Base-by-base conservation (phyloP, 2,888 invertebrate species). In the Watsonalla binaria region DNA sequence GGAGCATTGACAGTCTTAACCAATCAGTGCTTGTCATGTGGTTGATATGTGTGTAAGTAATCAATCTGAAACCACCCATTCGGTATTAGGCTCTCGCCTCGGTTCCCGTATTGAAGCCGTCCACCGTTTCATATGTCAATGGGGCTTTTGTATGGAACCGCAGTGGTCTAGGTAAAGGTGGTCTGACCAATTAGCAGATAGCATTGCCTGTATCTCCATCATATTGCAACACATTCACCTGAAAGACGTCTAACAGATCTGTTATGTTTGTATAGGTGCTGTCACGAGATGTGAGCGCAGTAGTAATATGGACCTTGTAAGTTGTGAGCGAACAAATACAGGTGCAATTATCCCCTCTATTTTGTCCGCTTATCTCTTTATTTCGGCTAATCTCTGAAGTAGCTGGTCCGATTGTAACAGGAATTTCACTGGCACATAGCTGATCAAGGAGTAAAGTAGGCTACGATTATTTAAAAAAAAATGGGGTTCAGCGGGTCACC, bases 111-210 rank as follows among this genome's bases (percentile, higher is more conserved):
- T 75, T 72, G 70, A 68, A 67, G 60, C 65, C 63, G 55, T 65
- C 73, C 70, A 65, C 66, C 63, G 78, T 80, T 80, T 72, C 72
- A 68, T 73, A 72, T 71, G 70, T 79, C 84, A 84, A 80, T 83
- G 76, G 70, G 72, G 79, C 83, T 84, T 84, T 80, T 79, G 82
- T 80, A 80, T 78, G 73, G 70, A 68, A 82, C 86, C 84, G 68
- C 83, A 67, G 73, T 70, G 76, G 76, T 73, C 73, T 66, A 64
- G 71, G 70, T 77, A 77, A 79, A 83, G 82, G 84, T 81, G 77
- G 78, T 72, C 70, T 71, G 68, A 72, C 76, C 84, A 86, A 86
- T 87, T 85, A 84, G 78, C 68, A 78, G 78, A 84, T 86, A 78
- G 83, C 73, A 73, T 76, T 70, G 67, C 69, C 54, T 68, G 61